Evolutionary conservation across 2,888 invertebrate species (phyloP).

Genomic region (Falcaria lacertinaria): DNA sequence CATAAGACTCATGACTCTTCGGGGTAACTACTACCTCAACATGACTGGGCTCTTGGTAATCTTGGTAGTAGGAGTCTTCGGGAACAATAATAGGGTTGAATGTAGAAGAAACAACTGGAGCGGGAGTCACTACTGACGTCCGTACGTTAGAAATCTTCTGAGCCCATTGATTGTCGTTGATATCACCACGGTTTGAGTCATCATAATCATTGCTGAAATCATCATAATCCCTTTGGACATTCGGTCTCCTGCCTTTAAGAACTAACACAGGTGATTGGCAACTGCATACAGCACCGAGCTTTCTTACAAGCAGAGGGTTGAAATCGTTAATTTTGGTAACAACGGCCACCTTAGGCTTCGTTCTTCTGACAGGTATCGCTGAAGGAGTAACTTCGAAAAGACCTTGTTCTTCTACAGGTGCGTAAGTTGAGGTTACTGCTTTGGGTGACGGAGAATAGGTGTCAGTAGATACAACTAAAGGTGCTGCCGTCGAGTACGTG

Average conservation of each 20-base stretch:
- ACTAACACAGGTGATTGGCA: conserved; percentile 81
- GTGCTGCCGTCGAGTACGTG: conserved; percentile 54
- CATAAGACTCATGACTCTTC: conserved; percentile 33
- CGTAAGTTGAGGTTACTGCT: conserved; percentile 47
- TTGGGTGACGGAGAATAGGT: conserved; percentile 37
- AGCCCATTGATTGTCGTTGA: conserved; percentile 40
- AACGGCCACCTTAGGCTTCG: conserved; percentile 76
- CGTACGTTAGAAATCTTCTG: conserved; percentile 40
- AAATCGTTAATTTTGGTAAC: conserved; percentile 85
- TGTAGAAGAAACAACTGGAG: conserved; percentile 56
- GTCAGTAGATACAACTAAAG: conserved; percentile 41
- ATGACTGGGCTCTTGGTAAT: conserved; percentile 51
- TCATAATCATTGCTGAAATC: conserved; percentile 51
- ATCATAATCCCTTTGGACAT: conserved; percentile 42
- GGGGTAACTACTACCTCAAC: conserved; percentile 45
- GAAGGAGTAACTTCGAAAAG: conserved; percentile 60
- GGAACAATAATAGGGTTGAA: conserved; percentile 73
- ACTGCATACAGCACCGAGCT: conserved; percentile 86
- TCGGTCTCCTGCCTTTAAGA: conserved; percentile 69
- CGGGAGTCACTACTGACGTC: conserved; percentile 36
- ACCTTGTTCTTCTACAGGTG: conserved; percentile 56
- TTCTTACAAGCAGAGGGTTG: conserved; percentile 84
- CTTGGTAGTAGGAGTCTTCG: conserved; percentile 71
- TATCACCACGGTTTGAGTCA: conserved; percentile 48
- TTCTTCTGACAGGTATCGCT: conserved; percentile 43